Conservation (phyloP, 2,113 vertebrate genomes). For the Ia io region DNA sequence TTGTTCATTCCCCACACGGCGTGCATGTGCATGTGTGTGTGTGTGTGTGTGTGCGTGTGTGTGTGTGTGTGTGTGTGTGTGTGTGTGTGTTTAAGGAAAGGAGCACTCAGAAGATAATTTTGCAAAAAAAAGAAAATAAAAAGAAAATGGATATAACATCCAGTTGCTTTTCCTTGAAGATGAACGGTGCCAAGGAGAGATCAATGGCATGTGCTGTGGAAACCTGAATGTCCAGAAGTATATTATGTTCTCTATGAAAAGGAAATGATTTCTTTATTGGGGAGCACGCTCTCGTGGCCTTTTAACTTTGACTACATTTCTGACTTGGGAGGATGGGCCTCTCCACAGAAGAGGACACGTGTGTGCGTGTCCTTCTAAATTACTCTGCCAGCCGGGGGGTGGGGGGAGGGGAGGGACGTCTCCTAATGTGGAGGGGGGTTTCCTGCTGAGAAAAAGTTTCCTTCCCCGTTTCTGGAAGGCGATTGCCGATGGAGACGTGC, state of each 20-base stretch:
- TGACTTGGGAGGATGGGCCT: conserved; percentile 72
- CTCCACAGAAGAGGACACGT: conserved; percentile 1
- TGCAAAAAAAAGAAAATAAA: neutral
- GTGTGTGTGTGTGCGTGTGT: too few species aligned
- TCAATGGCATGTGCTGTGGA: conserved; percentile 66
- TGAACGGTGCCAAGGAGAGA: conserved; percentile 64
- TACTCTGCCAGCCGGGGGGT: neutral
- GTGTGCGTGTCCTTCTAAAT: conserved; percentile 22
- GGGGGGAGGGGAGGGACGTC: neutral
- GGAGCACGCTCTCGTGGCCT: conserved; percentile 67
- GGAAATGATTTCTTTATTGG: conserved; percentile 75
- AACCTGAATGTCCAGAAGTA: conserved; percentile 73
- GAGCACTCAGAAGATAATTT: conserved; percentile 41
- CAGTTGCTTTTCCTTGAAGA: conserved; percentile 67
- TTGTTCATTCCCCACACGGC: rapidly evolving
- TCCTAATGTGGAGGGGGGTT: neutral
- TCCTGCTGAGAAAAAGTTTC: conserved; percentile 32
- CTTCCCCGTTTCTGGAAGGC: neutral
- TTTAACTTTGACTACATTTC: conserved; percentile 76
- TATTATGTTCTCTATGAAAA: conserved; percentile 70
- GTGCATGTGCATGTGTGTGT: too few species aligned
- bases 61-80: too few species aligned
- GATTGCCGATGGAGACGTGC: neutral
- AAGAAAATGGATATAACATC: conserved; percentile 45
- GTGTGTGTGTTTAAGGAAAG: conserved; percentile 12